Base-by-base conservation (phyloP, 2,888 invertebrate species). In the Odontothrips loti region DNA sequence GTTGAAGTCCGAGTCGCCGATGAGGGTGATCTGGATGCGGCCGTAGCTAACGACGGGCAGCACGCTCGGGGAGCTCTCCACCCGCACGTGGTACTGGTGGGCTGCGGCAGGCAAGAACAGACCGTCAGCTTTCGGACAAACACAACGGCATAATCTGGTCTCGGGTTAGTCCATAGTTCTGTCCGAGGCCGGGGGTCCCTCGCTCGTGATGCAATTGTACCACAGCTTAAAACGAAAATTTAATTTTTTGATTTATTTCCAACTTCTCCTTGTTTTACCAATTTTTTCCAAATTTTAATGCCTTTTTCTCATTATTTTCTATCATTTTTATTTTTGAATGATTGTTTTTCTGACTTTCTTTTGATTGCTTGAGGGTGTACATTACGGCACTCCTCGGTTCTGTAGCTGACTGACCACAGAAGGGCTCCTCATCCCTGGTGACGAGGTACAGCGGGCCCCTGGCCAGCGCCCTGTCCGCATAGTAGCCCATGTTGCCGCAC, bases 401-500 rank as follows among this genome's bases (percentile, higher is more conserved):
- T 51, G 15, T 51, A 51, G 51, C 15, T 20, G 43, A 84, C 86
- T 88, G 88, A 94, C 94, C 94, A 88, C 97, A 97, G 87, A 96
- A 97, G 0, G 97, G 97, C 87, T 96, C 95, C 86, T 95, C 95
- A 83, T 96, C 95, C 83, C 96, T 90, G 0, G 98, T 98, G 6
- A 96, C 90, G 79, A 97, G 89, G 86, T 95, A 98, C n/a, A 97
- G 90, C 84, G 94, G 94, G 0, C 97, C 97, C 47, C 95, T 89
- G 0, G 95, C 96, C 8, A 92, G 90, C 0, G 95, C 94, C 80
- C 93, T 90, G 87, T 97, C 95, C 0, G 97, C 95, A 87, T 96
- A 96, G 88, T 96, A 97, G 0, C 97, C 97, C 96, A 97, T 96
- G 86, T 95, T 95, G 58, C 96, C 96, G 87, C 97, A 97, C 0